phyloP scores from a whole-genome alignment of 1,140 invertebrate genomes.

The Drosophila mauritiana region DNA sequence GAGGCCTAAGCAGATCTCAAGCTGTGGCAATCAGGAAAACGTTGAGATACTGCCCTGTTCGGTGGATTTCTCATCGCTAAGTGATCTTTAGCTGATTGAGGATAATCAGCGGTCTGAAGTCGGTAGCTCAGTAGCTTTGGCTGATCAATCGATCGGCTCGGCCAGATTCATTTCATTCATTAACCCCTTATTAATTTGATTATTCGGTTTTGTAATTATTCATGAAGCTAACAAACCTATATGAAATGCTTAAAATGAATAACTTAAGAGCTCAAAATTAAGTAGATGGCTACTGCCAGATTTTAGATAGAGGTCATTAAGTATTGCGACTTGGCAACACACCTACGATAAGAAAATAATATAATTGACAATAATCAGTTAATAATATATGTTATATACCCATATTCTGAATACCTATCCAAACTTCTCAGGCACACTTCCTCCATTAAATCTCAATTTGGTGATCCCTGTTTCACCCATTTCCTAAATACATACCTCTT shows the following conservation, averaged over 20 bases:
- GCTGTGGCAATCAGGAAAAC: constrained; percentile 64
- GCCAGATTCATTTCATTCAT: constrained; percentile 31
- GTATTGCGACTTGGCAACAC: background rate
- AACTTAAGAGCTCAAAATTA: constrained; percentile 11
- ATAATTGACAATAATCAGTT: too few relatives aligned
- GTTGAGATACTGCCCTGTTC: background rate
- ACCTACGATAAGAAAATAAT: background rate
- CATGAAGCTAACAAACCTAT: constrained; percentile 18
- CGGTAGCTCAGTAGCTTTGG: constrained; percentile 30
- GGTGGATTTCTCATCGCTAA: constrained; percentile 12
- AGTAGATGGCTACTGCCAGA: constrained; percentile 3
- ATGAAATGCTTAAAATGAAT: constrained; percentile 20
- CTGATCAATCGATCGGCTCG: background rate
- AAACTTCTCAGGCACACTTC: background rate
- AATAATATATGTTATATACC: too few relatives aligned
- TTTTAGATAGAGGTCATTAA: background rate
- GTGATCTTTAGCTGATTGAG: constrained; percentile 11
- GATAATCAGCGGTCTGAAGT: constrained; percentile 19
- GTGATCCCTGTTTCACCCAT: constrained; percentile 11
- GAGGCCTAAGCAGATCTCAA: constrained; percentile 61
- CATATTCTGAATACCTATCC: background rate
- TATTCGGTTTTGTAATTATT: constrained; percentile 29
- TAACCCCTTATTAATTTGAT: constrained; percentile 34
- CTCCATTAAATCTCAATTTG: background rate
- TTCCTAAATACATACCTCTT: constrained; percentile 15